Conservation (phyloP, 2,888 invertebrate species). For the Leuctra nigra region DNA sequence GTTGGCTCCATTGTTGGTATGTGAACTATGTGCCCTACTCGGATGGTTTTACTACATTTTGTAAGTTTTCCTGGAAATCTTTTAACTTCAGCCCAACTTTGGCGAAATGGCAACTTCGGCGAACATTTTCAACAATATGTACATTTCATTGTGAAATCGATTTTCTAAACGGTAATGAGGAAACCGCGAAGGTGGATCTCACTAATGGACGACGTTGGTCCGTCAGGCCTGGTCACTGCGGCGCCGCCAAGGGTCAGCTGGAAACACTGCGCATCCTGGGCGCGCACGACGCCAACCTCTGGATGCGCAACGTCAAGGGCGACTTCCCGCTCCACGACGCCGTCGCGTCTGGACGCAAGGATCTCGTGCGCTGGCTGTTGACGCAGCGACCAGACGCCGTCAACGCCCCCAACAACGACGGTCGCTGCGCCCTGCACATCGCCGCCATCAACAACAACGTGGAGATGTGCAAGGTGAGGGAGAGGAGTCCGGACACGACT, state of each 20-base stretch:
- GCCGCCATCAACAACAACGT: conserved; percentile 91
- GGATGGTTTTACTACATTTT: too few relatives aligned
- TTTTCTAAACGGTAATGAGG: too few relatives aligned
- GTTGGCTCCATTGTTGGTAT: too few relatives aligned
- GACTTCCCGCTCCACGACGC: conserved; percentile 96
- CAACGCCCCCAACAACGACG: conserved; percentile 86
- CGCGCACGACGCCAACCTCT: conserved; percentile 77
- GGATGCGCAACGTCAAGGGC: conserved; percentile 87
- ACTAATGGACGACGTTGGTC: conserved; percentile 54
- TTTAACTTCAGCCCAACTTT: too few relatives aligned
- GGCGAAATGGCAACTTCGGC: too few relatives aligned
- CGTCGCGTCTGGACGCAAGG: conserved; percentile 82
- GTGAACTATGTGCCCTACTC: too few relatives aligned
- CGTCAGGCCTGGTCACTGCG: conserved; percentile 78
- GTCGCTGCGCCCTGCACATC: conserved; percentile 87
- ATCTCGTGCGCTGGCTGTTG: conserved; percentile 82
- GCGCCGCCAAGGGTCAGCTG: conserved; percentile 92
- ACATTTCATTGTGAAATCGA: too few relatives aligned
- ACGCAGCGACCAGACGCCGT: conserved; percentile 75
- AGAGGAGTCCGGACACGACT: too few relatives aligned
- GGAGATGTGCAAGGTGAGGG: conserved; percentile 79
- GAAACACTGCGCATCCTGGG: conserved; percentile 74
- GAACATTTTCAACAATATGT: too few relatives aligned
- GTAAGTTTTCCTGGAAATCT: too few relatives aligned
- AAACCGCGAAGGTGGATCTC: neutral